Conservation (phyloP, 2,797 vertebrate genomes). For the Ctenosaura bakeri region DNA sequence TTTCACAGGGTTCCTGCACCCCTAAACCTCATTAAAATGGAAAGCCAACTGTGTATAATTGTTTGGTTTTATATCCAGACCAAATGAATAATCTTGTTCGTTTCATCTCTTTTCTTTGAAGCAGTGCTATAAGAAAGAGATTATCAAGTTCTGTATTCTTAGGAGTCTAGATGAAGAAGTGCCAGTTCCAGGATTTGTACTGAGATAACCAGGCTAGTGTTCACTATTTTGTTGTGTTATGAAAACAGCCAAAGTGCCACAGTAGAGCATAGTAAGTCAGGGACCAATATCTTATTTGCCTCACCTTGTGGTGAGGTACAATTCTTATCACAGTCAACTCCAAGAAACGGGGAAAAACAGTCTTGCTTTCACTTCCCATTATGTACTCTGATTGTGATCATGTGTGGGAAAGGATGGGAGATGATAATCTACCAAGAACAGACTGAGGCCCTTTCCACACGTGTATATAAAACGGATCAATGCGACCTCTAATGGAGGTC, state of each 20-base stretch:
- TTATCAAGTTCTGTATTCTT: neutral
- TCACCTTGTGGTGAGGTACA: neutral
- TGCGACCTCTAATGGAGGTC: no score
- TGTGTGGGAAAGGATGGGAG: no score
- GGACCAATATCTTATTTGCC: neutral
- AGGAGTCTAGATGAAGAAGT: neutral
- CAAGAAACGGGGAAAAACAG: neutral
- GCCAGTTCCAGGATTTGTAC: neutral
- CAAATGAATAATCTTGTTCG: neutral
- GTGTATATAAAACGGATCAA: no score
- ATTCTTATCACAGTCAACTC: neutral
- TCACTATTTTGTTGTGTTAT: no score
- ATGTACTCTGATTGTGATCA: neutral
- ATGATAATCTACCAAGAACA: neutral
- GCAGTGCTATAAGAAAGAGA: neutral
- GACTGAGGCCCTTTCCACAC: no score
- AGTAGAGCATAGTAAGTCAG: neutral
- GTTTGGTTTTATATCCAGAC: constrained; percentile 13
- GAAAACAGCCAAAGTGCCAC: neutral
- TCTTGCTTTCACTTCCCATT: no score
- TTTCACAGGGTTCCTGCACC: no score
- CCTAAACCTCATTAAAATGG: no score
- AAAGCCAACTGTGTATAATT: neutral
- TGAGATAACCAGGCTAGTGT: neutral
- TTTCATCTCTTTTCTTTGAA: neutral